Conservation (phyloP, 2,113 vertebrate genomes). For the Podarcis cretensis region DNA sequence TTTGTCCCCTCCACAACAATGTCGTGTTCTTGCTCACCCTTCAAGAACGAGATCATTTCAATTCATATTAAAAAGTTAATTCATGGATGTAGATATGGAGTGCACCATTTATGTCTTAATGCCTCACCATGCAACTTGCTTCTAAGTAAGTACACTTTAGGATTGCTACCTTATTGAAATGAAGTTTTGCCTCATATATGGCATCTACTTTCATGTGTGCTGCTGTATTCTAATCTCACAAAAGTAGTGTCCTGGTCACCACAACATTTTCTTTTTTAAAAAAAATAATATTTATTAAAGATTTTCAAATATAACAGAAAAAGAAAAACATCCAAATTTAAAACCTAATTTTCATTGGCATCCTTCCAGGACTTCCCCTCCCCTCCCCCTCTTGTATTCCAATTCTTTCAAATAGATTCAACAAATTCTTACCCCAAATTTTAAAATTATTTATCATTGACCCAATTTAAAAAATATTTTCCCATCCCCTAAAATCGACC, state of each 20-base stretch:
- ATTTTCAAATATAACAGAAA: too few relatives aligned
- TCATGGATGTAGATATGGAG: constrained; percentile 43
- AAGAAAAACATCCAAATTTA: too few relatives aligned
- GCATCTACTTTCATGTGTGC: constrained; percentile 24
- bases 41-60: constrained; percentile 51
- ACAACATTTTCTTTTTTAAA: background rate
- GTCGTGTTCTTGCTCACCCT: constrained; percentile 54
- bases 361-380: too few relatives aligned
- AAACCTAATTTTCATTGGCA: too few relatives aligned
- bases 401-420: too few relatives aligned
- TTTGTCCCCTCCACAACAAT: constrained; percentile 45
- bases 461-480: too few relatives aligned
- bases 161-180: constrained; percentile 31
- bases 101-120: background rate
- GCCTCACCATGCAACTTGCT: background rate
- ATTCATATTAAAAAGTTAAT: constrained; percentile 70
- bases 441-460: too few relatives aligned
- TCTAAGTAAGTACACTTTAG: background rate
- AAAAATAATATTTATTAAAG: too few relatives aligned
- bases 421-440: too few relatives aligned
- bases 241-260: background rate
- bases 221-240: background rate
- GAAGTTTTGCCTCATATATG: constrained; percentile 27
- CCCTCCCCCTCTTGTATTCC: too few relatives aligned
- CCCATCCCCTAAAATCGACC: too few relatives aligned